These are phyloP conservation scores for Pseudorectes ferrugineus DNA, from an alignment of 2,113 vertebrate genomes.

Conservation along the genomic window DNA sequence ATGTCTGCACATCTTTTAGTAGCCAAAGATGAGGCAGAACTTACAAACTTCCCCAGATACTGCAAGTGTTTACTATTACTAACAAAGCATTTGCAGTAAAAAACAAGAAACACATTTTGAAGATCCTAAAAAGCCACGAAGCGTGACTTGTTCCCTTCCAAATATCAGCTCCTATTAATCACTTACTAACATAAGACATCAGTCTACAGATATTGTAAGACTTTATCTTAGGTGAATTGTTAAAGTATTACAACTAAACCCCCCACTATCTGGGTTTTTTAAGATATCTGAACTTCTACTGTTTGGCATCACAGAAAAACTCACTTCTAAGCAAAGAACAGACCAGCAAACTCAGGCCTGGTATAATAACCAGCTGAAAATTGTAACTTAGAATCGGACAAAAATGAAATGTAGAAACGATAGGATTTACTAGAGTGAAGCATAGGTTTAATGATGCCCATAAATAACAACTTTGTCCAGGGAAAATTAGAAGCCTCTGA, in stretches of 20 bases:
- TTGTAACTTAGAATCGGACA: background rate
- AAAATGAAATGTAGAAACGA: background rate
- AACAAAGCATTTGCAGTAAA: background rate
- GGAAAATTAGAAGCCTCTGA: background rate
- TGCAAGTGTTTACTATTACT: accelerated
- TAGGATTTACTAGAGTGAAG: background rate
- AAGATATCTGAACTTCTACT: background rate
- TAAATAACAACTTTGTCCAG: background rate
- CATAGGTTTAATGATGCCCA: background rate
- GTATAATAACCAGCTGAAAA: background rate
- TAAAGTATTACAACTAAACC: background rate
- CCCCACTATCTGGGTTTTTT: background rate
- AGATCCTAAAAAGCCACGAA: background rate
- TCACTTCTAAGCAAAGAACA: background rate
- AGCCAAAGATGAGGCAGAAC: background rate
- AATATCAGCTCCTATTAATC: background rate
- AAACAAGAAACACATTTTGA: background rate
- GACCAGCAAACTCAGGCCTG: background rate
- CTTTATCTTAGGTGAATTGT: background rate
- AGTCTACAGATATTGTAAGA: background rate
- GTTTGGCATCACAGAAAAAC: background rate
- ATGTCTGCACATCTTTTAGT: background rate
- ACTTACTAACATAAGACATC: background rate
- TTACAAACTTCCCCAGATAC: background rate
- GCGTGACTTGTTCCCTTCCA: background rate